Base-by-base conservation (phyloP, 1,140 invertebrate species). In the Heliconius hermathena region DNA sequence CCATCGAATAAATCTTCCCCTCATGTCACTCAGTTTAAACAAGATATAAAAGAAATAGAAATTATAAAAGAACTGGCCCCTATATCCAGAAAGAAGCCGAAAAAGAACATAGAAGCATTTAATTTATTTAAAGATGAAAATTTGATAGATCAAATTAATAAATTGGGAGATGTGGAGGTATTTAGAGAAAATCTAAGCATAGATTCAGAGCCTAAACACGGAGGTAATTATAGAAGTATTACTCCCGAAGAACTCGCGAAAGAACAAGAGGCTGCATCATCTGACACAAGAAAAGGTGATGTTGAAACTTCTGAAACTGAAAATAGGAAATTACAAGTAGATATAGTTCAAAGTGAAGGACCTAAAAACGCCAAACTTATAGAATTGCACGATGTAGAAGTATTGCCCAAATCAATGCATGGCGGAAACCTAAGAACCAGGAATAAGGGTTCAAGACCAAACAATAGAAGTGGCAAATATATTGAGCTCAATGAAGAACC, bases 1-100 rank as follows among this genome's bases (percentile, higher is more conserved):
- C 92, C 92, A 8, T 81, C 87, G 0, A 90, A 92, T 78, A 90
- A 83, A 73, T 86, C 88, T 60, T 86, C 87, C 20, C 91, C 90
- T 29, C 87, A 94, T 80, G 18, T 88, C 36, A 89, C 90, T 8
- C 88, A 93, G 81, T 93, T 89, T 75, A 92, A 90, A 75, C 90
- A 94, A 84, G 91, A 94, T 73, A 91, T 93, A 76, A 88, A 94
- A 82, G 92, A 95, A 88, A 86, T 93, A 60, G 94, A 95, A 89
- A 89, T 94, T 16, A 89, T 94, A 20, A 92, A 95, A 87, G 91
- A 94, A 85, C 86, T 90, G 52, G 88, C 89, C 36, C 79, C 83
- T 76, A 77, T 75, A n/a, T n/a, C 72, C 22, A 85, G 80, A 82
- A 86, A 81, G 76, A 91, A 87, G 54, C 81, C 76, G 13, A 81